Conservation (phyloP, 2,888 invertebrate species). For the Tyria jacobaeae region DNA sequence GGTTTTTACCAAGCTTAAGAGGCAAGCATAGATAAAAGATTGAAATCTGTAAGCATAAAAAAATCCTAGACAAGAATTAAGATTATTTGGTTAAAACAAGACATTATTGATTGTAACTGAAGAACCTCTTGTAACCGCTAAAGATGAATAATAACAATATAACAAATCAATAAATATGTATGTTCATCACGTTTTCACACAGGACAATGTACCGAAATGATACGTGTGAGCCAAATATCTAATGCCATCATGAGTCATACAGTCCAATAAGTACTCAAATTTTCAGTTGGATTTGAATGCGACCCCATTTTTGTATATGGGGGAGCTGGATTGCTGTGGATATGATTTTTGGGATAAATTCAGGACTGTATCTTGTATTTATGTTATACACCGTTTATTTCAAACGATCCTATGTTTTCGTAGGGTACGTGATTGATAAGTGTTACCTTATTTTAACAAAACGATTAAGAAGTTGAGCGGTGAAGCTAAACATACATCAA, state of each 20-base stretch:
- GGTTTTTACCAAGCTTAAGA: no score
- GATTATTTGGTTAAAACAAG: no score
- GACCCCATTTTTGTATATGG: neutral
- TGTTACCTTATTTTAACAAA: no score
- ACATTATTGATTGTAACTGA: no score
- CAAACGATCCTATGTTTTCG: no score
- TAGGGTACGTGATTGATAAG: no score
- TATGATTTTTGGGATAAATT: slow-evolving; percentile 16
- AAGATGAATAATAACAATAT: slow-evolving; percentile 39
- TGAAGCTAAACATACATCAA: no score
- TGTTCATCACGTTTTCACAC: slow-evolving; percentile 38
- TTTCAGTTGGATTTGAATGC: slow-evolving; percentile 32
- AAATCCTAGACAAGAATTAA: no score
- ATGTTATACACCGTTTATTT: no score
- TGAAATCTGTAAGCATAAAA: no score
- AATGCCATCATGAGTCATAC: slow-evolving; percentile 42
- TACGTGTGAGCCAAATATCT: slow-evolving; percentile 41
- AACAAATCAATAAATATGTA: slow-evolving; percentile 42
- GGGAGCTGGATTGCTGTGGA: slow-evolving; percentile 5
- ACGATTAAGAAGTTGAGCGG: no score
- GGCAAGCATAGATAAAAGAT: no score
- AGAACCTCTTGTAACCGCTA: slow-evolving; percentile 33
- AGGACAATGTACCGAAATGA: slow-evolving; percentile 40
- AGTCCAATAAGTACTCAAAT: slow-evolving; percentile 36
- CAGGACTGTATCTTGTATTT: neutral